These are phyloP conservation scores for Leucophenga montana DNA, from an alignment of 2,888 invertebrate species.

Conservation along the genomic window DNA sequence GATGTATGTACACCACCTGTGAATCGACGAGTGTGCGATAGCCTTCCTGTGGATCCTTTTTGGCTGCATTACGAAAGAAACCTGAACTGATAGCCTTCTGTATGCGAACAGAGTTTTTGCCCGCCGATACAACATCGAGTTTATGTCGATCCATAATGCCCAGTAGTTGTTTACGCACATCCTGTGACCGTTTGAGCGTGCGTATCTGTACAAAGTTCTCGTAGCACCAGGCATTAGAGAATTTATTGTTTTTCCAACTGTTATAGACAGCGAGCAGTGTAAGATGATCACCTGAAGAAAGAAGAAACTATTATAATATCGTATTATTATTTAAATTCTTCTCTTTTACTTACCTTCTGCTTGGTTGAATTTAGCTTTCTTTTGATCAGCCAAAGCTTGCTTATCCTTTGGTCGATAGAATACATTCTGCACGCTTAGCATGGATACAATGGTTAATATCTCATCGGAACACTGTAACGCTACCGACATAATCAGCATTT, in stretches of 20 bases:
- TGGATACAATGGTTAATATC: constrained; percentile 97
- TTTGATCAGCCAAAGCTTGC: constrained; percentile 97
- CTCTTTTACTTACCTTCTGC: constrained; percentile 79
- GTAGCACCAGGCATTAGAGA: constrained; percentile 99
- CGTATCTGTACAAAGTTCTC: constrained; percentile 99
- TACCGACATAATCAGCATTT: constrained; percentile 99
- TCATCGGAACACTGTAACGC: constrained; percentile 98
- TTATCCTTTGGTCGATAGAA: constrained; percentile 97
- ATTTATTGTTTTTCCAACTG: constrained; percentile 99
- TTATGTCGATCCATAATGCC: constrained; percentile 99
- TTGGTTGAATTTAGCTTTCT: constrained; percentile 99
- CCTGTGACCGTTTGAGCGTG: constrained; percentile 96
- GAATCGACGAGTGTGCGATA: constrained; percentile 98
- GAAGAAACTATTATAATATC: background rate
- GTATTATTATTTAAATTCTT: background rate
- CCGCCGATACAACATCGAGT: constrained; percentile 96
- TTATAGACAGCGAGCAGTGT: constrained; percentile 98
- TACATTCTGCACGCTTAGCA: constrained; percentile 99
- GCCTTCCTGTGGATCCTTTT: constrained; percentile 98
- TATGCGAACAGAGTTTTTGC: constrained; percentile 93
- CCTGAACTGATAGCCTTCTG: constrained; percentile 99
- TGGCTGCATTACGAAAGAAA: constrained; percentile 98
- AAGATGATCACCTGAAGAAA: constrained; percentile 86
- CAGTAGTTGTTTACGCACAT: constrained; percentile 96
- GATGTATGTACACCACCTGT: constrained; percentile 99